Conservation (phyloP, 2,888 invertebrate genomes). For the Cheilosia variabilis region DNA sequence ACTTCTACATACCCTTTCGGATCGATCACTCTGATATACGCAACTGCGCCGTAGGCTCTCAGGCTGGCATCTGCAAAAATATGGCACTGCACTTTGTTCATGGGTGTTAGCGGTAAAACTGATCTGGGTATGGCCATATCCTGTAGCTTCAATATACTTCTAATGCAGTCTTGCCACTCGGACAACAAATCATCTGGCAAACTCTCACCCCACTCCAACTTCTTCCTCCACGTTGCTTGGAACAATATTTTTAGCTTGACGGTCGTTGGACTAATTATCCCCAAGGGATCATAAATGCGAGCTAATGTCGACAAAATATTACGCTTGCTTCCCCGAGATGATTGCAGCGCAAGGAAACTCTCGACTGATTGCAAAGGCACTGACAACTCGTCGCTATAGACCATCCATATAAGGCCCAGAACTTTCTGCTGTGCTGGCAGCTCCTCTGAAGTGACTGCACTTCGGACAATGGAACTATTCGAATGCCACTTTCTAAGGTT, state of each 20-base stretch:
- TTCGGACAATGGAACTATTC: slow-evolving; percentile 15
- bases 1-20: not conserved
- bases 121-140: slow-evolving; percentile 13
- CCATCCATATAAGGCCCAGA: slow-evolving; percentile 22
- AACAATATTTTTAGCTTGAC: slow-evolving; percentile 28
- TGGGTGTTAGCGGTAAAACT: slow-evolving; percentile 1
- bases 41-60: slow-evolving; percentile 41
- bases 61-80: slow-evolving; percentile 56
- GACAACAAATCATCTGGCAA: slow-evolving; percentile 15
- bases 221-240: slow-evolving; percentile 25
- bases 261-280: slow-evolving; percentile 19
- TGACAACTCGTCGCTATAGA: slow-evolving; percentile 15
- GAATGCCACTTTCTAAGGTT: slow-evolving; percentile 35
- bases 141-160: slow-evolving; percentile 18
- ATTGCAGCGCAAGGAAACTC: no score
- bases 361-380: slow-evolving; percentile 17
- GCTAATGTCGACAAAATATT: slow-evolving; percentile 13
- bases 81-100: slow-evolving; percentile 14
- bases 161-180: slow-evolving; percentile 26
- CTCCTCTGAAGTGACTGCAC: slow-evolving; percentile 2
- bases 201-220: slow-evolving; percentile 24
- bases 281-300: slow-evolving; percentile 23
- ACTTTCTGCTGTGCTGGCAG: slow-evolving; percentile 26
- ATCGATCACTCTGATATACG: slow-evolving; percentile 20
- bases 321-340: slow-evolving; percentile 17